Base-by-base conservation (phyloP, 2,888 invertebrate genomes). In the Protonemura montana region DNA sequence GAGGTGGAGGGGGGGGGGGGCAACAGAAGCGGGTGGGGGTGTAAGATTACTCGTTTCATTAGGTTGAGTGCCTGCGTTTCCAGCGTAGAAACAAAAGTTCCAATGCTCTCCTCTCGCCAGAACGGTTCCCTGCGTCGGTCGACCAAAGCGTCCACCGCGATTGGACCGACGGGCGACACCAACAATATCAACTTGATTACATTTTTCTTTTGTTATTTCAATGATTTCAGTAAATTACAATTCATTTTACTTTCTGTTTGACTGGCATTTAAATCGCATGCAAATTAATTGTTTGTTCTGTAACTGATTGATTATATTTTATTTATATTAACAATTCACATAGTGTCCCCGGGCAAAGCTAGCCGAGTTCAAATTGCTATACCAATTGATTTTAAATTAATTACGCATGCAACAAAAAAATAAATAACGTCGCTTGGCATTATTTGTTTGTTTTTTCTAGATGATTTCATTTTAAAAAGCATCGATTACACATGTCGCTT, bases 1-100 rank as follows among this genome's bases (percentile, higher is more conserved):
- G 87, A 27, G 27, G 76, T 82, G 82, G 87, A 85, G n/a, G 26
- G 77, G 59, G 85, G 82, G 77, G 76, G 28, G 35, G 0, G 86
- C n/a, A n/a, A n/a, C n/a, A n/a, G n/a, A n/a, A n/a, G n/a, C n/a
- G 59, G 87, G 91, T 90, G 90, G 90, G 90, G 90, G 90, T 91
- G 90, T 91, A 90, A 92, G 92, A 92, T 92, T 92, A 92, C 92
- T 91, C 92, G 92, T 92, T 92, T 92, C 92, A 92, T 92, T 92
- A 92, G 92, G 92, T 91, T 92, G 92, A 92, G 92, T 92, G 92
- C 92, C 92, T 91, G 91, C 90, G 91, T 91, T 88, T 88, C 89
- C 88, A 42, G 82, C n/a, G n/a, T 25, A 26, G 42, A 35, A 83
- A 13, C 82, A n/a, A 30, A 26, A 30, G 29, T 30, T 21, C 81